phyloP scores from a whole-genome alignment of 1,140 invertebrate genomes.

The Drosophila santomea region DNA sequence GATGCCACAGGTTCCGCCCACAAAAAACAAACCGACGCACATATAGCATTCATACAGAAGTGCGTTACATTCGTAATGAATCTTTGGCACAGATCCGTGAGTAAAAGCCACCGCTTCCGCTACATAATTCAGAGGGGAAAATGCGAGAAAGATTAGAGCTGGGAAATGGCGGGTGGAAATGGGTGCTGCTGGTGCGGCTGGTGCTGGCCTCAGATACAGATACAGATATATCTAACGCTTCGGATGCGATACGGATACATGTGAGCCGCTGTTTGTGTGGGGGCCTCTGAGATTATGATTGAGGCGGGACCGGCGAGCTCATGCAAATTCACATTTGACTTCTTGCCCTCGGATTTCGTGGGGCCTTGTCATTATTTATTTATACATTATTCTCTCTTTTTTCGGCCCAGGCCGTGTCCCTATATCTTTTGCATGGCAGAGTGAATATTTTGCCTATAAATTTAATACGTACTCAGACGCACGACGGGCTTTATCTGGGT shows the following conservation, averaged over 20 bases:
- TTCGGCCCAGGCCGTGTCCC: constrained; percentile 4
- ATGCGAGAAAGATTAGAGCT: constrained; percentile 59
- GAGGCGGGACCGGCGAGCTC: constrained; percentile 40
- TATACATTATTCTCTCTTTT: constrained; percentile 37
- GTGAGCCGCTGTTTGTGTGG: constrained; percentile 17
- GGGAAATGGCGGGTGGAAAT: constrained; percentile 1
- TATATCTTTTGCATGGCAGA: constrained; percentile 64
- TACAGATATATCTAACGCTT: constrained; percentile 9
- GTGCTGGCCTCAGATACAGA: constrained; percentile 17
- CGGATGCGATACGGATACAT: constrained; percentile 17
- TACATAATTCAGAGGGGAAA: constrained; percentile 75
- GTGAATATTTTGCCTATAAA: constrained; percentile 77
- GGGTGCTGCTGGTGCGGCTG: background rate
- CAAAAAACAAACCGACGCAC: background rate
- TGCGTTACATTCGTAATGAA: constrained; percentile 64
- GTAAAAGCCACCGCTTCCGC: constrained; percentile 73
- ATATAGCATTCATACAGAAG: constrained; percentile 30
- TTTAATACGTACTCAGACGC: constrained; percentile 61
- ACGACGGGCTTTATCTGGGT: constrained; percentile 24
- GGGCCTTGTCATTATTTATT: constrained; percentile 36
- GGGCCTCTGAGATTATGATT: constrained; percentile 60
- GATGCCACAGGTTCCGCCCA: constrained; percentile 19
- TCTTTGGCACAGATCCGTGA: constrained; percentile 57
- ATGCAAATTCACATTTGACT: constrained; percentile 72
- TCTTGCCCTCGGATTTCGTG: constrained; percentile 58